These are phyloP conservation scores for Balaenoptera acutorostrata DNA, from an alignment of 2,113 vertebrate species.

Conservation along the genomic window DNA sequence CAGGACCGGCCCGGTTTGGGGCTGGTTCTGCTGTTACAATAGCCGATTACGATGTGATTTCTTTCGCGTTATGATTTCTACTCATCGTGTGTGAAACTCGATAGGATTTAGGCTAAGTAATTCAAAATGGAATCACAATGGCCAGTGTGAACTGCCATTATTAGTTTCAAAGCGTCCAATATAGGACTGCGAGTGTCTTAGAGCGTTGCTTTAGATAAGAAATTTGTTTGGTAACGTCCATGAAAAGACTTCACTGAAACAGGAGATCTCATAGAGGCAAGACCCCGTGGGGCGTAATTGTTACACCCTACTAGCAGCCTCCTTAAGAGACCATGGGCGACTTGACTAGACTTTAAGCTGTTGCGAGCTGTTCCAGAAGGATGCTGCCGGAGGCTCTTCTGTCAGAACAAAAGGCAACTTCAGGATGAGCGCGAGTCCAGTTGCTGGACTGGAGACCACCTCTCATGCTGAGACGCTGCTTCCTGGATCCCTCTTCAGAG, in stretches of 20 bases:
- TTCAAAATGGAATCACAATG: neutral
- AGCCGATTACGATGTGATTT: neutral
- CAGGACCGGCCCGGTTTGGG: neutral
- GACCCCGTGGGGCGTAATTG: neutral
- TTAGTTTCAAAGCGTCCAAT: neutral
- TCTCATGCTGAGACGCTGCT: neutral
- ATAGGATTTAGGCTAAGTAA: neutral
- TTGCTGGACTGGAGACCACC: neutral
- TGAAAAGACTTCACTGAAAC: neutral
- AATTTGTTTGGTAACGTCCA: neutral
- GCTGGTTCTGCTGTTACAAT: neutral
- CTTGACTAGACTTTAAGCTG: neutral
- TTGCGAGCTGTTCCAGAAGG: neutral
- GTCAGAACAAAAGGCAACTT: neutral
- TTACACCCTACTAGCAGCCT: neutral
- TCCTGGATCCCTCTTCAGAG: neutral
- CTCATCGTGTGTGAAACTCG: neutral
- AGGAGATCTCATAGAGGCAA: neutral
- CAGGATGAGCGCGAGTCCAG: accelerated
- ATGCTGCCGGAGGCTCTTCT: neutral
- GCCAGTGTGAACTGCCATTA: neutral
- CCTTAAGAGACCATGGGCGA: neutral
- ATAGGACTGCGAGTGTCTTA: neutral
- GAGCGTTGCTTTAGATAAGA: neutral
- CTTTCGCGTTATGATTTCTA: neutral